These are phyloP conservation scores for Tokudaia tokunoshimensis DNA, from an alignment of 2,797 vertebrate species.

Conservation along the genomic window DNA sequence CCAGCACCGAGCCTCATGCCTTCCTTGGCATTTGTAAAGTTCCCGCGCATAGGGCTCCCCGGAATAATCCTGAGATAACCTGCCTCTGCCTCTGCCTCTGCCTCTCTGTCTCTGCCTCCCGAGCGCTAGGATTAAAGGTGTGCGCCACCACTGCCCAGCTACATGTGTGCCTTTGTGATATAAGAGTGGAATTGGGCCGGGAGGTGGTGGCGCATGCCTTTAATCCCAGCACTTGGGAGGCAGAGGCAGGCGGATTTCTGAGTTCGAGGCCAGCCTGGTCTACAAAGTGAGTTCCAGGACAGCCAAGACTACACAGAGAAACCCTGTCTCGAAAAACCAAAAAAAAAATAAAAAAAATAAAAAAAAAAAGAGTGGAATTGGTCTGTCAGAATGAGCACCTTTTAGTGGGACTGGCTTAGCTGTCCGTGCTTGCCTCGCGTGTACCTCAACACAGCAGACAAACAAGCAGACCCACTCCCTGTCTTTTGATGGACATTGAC, in stretches of 20 bases:
- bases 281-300: too few relatives aligned
- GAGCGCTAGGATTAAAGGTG: not conserved
- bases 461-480: too few relatives aligned
- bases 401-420: not conserved
- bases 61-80: too few relatives aligned
- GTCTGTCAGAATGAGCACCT: not conserved
- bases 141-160: rapidly evolving
- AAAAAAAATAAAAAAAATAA: too few relatives aligned
- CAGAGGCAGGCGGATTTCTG: too few relatives aligned
- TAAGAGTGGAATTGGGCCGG: not conserved
- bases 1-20: not conserved
- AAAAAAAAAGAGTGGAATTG: not conserved
- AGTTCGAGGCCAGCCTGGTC: too few relatives aligned
- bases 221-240: too few relatives aligned
- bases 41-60: not conserved
- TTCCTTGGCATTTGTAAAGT: not conserved
- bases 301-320: too few relatives aligned
- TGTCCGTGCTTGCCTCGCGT: not conserved
- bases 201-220: too few relatives aligned
- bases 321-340: too few relatives aligned
- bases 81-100: too few relatives aligned
- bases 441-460: not conserved
- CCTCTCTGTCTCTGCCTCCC: not conserved
- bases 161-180: not conserved
- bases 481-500: not conserved